Percentiles rank a stretch among this genome's conserved stretches.
Evolutionary conservation across 2,888 invertebrate species (phyloP).

Genomic region (Teinopalpus imperialis): DNA sequence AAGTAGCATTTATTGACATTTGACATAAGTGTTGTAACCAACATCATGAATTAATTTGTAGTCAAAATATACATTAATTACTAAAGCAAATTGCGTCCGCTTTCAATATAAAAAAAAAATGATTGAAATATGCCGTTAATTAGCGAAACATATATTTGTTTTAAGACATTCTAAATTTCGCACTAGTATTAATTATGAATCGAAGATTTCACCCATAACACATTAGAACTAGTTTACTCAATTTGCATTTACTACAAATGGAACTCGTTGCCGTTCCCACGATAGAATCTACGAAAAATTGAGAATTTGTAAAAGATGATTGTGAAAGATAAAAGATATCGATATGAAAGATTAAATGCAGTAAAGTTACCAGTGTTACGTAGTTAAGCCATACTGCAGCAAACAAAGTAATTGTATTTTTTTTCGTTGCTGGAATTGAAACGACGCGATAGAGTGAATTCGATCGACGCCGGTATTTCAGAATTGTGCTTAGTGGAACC

Average conservation of each 20-base stretch:
- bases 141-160: slow-evolving; percentile 12
- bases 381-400: too few relatives aligned
- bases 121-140: slow-evolving; percentile 21
- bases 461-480: too few relatives aligned
- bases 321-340: slow-evolving; percentile 16
- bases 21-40: too few relatives aligned
- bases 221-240: slow-evolving; percentile 47
- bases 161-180: slow-evolving; percentile 9
- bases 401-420: too few relatives aligned
- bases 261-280: slow-evolving; percentile 44
- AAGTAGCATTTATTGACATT: too few relatives aligned
- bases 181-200: slow-evolving; percentile 24
- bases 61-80: slow-evolving; percentile 1
- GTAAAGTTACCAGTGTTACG: too few relatives aligned
- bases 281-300: slow-evolving; percentile 34
- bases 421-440: too few relatives aligned
- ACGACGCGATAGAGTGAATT: too few relatives aligned
- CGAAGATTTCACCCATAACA: slow-evolving; percentile 39
- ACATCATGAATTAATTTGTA: too few relatives aligned
- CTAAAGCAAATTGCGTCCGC: slow-evolving; percentile 1
- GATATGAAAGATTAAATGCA: too few relatives aligned
- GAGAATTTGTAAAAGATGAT: too few relatives aligned
- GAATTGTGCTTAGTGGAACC: too few relatives aligned
- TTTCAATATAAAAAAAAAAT: slow-evolving; percentile 3
- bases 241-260: slow-evolving; percentile 40